Percentiles rank a stretch among this genome's conserved stretches.
phyloP scores from a whole-genome alignment of 1,140 invertebrate species.

The Solenopsis invicta region DNA sequence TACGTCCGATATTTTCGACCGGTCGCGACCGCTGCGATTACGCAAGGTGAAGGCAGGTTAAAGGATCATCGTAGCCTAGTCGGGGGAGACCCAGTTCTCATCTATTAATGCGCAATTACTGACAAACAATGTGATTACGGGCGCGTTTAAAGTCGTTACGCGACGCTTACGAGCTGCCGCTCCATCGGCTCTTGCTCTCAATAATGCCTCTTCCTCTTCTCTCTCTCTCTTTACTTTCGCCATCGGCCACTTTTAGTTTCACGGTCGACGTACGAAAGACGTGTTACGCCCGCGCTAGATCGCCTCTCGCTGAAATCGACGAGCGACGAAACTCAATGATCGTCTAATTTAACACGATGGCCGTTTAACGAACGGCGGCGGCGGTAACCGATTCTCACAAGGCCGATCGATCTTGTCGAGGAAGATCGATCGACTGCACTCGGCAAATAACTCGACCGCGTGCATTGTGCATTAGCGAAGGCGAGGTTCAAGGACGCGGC shows the following conservation, averaged over 20 bases:
- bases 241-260: constrained; percentile 68
- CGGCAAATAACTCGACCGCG: constrained; percentile 61
- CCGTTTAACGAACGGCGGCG: constrained; percentile 65
- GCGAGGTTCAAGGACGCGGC: constrained; percentile 75
- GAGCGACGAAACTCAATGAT: constrained; percentile 47
- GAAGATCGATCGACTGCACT: constrained; percentile 73
- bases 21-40: constrained; percentile 64
- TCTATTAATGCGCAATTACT: constrained; percentile 83
- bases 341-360: constrained; percentile 48
- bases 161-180: constrained; percentile 67
- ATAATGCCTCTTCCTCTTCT: constrained; percentile 68
- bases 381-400: constrained; percentile 75
- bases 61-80: constrained; percentile 26
- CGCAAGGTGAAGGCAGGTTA: constrained; percentile 72
- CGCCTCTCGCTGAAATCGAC: constrained; percentile 1
- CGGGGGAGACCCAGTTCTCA: constrained; percentile 81
- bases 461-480: constrained; percentile 74
- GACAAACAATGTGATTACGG: constrained; percentile 82
- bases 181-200: constrained; percentile 26
- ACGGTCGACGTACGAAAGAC: constrained; percentile 46
- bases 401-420: constrained; percentile 74
- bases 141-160: constrained; percentile 79
- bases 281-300: constrained; percentile 18
- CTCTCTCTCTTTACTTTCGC: constrained; percentile 24
- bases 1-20: constrained; percentile 62